Conservation (phyloP, 2,888 invertebrate species). For the Callimorpha dominula region DNA sequence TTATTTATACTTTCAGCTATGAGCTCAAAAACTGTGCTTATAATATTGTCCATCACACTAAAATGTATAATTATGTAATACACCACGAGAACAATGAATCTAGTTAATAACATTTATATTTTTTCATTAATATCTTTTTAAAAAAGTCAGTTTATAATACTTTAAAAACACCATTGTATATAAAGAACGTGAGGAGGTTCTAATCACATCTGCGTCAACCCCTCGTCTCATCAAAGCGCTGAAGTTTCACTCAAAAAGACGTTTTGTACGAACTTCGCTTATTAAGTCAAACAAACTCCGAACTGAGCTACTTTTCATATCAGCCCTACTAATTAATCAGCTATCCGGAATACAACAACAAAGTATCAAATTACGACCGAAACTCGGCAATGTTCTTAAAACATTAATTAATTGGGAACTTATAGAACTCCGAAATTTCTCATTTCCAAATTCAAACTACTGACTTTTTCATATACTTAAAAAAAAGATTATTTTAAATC, state of each 20-base stretch:
- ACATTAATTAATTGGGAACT: conserved; percentile 71
- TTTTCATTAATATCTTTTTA: no score
- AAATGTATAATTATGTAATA: not conserved
- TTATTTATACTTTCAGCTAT: not conserved
- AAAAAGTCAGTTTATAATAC: not conserved
- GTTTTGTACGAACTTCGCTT: conserved; percentile 78
- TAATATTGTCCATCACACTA: not conserved
- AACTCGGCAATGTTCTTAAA: conserved; percentile 65
- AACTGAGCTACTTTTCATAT: conserved; percentile 76
- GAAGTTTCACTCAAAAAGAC: conserved; percentile 79
- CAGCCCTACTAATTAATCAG: conserved; percentile 82
- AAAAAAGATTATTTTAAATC: not conserved
- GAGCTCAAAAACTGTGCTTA: not conserved
- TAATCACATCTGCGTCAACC: conserved; percentile 67
- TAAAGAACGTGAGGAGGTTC: conserved; percentile 53
- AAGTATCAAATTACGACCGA: conserved; percentile 75
- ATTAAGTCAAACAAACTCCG: conserved; percentile 75
- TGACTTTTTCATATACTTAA: not conserved
- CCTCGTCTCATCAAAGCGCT: conserved; percentile 73
- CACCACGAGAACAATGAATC: not conserved
- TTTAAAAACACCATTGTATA: conserved; percentile 24
- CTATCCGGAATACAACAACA: conserved; percentile 74
- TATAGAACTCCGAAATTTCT: conserved; percentile 43
- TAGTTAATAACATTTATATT: not conserved
- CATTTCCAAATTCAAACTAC: conserved; percentile 8